Conservation (phyloP, 2,797 vertebrate genomes). For the Pantherophis vulpinus region DNA sequence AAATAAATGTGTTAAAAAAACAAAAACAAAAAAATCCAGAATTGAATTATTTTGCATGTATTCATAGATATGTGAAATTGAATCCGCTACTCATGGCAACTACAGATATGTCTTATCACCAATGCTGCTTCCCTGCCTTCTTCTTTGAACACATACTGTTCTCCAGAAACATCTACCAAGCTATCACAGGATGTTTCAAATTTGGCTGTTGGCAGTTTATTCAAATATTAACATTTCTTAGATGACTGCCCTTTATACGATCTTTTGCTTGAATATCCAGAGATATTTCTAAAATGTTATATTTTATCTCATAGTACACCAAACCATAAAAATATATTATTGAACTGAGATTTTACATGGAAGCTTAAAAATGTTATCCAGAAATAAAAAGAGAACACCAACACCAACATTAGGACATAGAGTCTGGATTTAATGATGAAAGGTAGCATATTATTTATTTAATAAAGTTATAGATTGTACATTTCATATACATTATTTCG, state of each 20-base stretch:
- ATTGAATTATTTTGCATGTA: neutral
- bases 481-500: neutral
- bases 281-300: neutral
- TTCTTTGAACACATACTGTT: neutral
- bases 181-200: neutral
- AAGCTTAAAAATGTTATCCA: neutral
- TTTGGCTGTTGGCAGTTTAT: neutral
- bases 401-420: neutral
- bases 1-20: neutral
- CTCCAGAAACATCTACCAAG: neutral
- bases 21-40: neutral
- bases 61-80: neutral
- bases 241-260: neutral
- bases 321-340: neutral
- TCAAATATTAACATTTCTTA: neutral
- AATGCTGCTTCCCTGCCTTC: neutral
- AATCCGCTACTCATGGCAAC: neutral
- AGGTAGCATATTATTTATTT: neutral
- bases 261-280: neutral
- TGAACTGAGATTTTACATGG: neutral
- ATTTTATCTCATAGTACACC: neutral
- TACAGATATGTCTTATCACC: neutral
- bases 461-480: neutral
- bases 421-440: neutral
- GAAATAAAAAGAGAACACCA: neutral